Conservation (phyloP, 2,797 vertebrate genomes). For the Petrocephalus sullivani region DNA sequence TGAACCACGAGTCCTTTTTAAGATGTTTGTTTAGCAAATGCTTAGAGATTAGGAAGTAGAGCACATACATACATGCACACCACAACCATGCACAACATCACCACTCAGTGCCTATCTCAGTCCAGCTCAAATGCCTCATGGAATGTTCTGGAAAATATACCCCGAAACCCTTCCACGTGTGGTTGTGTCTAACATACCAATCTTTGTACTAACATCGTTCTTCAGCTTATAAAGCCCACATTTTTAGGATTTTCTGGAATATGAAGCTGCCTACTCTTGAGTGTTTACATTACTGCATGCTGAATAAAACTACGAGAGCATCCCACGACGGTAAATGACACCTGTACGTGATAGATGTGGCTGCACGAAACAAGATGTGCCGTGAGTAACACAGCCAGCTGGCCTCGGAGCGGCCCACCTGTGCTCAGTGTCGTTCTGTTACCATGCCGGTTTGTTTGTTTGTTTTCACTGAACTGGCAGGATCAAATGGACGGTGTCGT, state of each 20-base stretch:
- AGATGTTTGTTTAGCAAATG: background rate
- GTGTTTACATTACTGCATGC: background rate
- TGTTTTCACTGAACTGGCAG: background rate
- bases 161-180: background rate
- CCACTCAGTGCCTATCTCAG: background rate
- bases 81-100: background rate
- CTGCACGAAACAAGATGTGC: background rate
- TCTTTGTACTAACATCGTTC: background rate
- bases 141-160: background rate
- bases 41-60: background rate
- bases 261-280: background rate
- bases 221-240: background rate
- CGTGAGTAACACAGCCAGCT: background rate
- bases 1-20: background rate
- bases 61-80: background rate
- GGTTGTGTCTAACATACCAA: background rate
- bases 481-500: background rate
- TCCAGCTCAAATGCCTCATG: background rate
- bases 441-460: background rate
- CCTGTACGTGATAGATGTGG: background rate
- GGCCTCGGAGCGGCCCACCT: background rate
- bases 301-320: background rate
- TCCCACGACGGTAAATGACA: background rate
- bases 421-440: background rate
- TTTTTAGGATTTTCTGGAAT: background rate